Percentiles rank a stretch among this genome's conserved stretches.
Evolutionary conservation across 2,797 vertebrate species (phyloP).

Genomic region (Cichlasoma orientale): DNA sequence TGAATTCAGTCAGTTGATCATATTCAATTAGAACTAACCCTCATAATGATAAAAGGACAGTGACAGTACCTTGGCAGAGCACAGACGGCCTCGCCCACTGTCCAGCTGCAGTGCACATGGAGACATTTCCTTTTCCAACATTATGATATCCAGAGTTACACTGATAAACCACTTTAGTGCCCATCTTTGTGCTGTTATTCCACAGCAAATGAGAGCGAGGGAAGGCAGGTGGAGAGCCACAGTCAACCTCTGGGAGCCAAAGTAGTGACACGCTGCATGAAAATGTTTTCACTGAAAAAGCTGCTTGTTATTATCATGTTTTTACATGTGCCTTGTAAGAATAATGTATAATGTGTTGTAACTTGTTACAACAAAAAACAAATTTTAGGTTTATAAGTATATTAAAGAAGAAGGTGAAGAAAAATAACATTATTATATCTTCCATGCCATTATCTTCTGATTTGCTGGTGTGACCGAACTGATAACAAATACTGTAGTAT

Average conservation of each 20-base stretch:
- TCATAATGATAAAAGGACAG: background rate
- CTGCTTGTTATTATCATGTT: background rate
- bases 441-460: background rate
- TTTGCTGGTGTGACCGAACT: background rate
- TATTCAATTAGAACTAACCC: background rate
- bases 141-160: constrained; percentile 83
- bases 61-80: constrained; percentile 72
- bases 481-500: background rate
- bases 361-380: background rate
- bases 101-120: constrained; percentile 63
- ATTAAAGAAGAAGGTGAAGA: background rate
- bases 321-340: background rate
- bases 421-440: background rate
- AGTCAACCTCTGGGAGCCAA: constrained; percentile 82
- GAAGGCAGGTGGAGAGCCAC: constrained; percentile 79
- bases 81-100: constrained; percentile 57
- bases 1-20: background rate
- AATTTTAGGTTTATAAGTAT: background rate
- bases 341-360: background rate
- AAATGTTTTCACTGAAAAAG: background rate
- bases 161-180: constrained; percentile 76
- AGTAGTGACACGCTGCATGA: constrained; percentile 32
- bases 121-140: constrained; percentile 52
- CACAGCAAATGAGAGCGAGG: constrained; percentile 79
- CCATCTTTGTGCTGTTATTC: constrained; percentile 73